Evolutionary conservation across 2,113 vertebrate genomes (phyloP).

Genomic region (Rutilus rutilus): DNA sequence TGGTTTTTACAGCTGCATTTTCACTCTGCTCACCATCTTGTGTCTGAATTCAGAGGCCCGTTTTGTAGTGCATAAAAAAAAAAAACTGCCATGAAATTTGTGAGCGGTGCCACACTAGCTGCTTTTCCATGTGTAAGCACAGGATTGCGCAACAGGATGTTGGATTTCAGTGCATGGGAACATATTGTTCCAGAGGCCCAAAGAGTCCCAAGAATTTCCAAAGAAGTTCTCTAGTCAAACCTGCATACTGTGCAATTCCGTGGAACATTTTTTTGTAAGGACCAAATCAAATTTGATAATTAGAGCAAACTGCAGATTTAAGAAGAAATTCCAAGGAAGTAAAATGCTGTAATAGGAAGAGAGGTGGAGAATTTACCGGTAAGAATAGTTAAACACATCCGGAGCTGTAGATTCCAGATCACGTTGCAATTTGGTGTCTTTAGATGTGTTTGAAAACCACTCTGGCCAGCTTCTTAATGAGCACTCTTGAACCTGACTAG

Average conservation of each 20-base stretch:
- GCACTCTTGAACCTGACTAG: conserved; percentile 7
- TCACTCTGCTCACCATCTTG: not conserved
- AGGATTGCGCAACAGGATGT: conserved; percentile 21
- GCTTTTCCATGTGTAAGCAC: not conserved
- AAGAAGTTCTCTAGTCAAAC: not conserved
- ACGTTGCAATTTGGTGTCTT: not conserved
- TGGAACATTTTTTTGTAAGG: not conserved
- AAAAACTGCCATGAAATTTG: not conserved
- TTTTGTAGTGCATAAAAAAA: not conserved
- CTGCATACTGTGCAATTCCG: not conserved
- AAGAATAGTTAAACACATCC: not conserved
- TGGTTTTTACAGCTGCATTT: not conserved
- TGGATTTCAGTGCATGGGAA: not conserved
- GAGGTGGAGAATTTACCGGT: not conserved
- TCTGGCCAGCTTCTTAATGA: not conserved
- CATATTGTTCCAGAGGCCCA: not conserved
- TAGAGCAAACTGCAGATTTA: not conserved
- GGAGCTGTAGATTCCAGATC: conserved; percentile 10
- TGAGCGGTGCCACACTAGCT: not conserved
- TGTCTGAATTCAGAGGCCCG: not conserved
- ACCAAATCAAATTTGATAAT: not conserved
- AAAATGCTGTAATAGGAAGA: not conserved
- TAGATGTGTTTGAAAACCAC: not conserved
- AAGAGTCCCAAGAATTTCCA: not conserved
- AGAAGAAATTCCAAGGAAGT: conserved; percentile 16